A percentile compares a stretch with the other conserved stretches of the same genome.
Evolutionary conservation across 2,797 vertebrate species (phyloP).

Genomic region (Etheostoma nigrum): DNA sequence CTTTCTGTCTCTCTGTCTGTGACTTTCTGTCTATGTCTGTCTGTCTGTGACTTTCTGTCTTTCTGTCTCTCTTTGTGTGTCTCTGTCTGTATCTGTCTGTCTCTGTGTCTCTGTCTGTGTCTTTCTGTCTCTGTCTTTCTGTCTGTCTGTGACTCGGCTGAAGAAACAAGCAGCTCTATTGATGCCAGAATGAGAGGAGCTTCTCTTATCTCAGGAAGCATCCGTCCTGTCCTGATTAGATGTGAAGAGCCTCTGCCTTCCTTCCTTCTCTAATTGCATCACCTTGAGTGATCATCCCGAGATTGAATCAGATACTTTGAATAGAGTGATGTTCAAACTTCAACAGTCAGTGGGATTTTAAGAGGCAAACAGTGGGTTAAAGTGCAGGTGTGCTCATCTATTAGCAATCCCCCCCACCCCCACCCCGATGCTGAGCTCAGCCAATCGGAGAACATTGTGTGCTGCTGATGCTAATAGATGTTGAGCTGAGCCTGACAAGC

Average conservation of each 20-base stretch:
- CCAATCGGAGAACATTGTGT: too few relatives aligned
- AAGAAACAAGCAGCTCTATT: constrained; percentile 47
- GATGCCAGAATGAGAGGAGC: constrained; percentile 45
- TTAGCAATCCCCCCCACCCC: too few relatives aligned
- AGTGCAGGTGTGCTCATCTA: too few relatives aligned
- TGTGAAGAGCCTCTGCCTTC: constrained; percentile 46
- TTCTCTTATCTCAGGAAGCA: constrained; percentile 65
- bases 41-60: too few relatives aligned
- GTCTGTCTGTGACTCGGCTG: constrained; percentile 15
- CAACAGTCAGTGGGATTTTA: not conserved
- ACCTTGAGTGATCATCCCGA: constrained; percentile 43
- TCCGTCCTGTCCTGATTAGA: constrained; percentile 69
- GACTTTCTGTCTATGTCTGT: too few relatives aligned
- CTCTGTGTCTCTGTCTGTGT: not conserved
- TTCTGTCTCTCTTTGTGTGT: too few relatives aligned
- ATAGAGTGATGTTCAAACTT: constrained; percentile 6
- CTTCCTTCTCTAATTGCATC: constrained; percentile 65
- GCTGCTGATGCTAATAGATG: too few relatives aligned
- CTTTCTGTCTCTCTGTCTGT: too few relatives aligned
- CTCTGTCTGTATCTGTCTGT: not conserved
- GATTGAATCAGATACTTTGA: constrained; percentile 46
- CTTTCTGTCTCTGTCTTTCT: too few relatives aligned
- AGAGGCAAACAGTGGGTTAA: too few relatives aligned
- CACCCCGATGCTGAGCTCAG: too few relatives aligned
- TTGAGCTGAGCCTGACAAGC: too few relatives aligned